Conservation (phyloP, 2,797 vertebrate species). For the Malacoraja senta region DNA sequence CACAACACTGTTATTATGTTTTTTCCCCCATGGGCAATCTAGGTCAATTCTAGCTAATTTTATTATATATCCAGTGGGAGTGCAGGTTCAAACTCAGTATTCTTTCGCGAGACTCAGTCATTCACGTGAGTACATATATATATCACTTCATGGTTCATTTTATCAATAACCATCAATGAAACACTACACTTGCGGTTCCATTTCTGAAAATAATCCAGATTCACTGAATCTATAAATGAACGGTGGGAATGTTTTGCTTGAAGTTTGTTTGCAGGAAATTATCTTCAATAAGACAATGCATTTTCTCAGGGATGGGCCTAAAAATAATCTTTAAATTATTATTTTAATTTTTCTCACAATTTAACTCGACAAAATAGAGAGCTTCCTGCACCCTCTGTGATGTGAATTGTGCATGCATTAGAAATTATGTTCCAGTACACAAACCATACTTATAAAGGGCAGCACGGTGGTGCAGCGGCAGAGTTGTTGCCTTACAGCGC, state of each 20-base stretch:
- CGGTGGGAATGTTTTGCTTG: neutral
- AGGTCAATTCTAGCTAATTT: conserved; percentile 19
- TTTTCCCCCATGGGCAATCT: neutral
- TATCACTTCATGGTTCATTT: neutral
- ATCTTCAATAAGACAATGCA: too few species aligned
- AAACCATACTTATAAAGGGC: too few species aligned
- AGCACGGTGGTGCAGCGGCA: too few species aligned
- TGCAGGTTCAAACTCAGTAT: neutral
- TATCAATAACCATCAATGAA: neutral
- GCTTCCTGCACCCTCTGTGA: too few species aligned
- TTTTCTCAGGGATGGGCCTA: too few species aligned
- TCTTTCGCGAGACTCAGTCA: neutral
- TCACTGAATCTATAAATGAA: neutral
- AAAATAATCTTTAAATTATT: too few species aligned
- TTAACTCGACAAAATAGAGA: too few species aligned
- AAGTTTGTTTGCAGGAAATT: too few species aligned
- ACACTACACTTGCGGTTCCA: neutral
- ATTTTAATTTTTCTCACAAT: too few species aligned
- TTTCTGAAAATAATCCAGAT: neutral
- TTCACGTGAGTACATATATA: neutral
- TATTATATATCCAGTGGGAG: conserved; percentile 3
- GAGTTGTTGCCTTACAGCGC: too few species aligned
- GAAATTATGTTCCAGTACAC: too few species aligned
- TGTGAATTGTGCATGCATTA: too few species aligned
- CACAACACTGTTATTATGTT: neutral